Evolutionary conservation across 1,140 invertebrate species (phyloP).

Genomic region (Caenorhabditis tropicalis): DNA sequence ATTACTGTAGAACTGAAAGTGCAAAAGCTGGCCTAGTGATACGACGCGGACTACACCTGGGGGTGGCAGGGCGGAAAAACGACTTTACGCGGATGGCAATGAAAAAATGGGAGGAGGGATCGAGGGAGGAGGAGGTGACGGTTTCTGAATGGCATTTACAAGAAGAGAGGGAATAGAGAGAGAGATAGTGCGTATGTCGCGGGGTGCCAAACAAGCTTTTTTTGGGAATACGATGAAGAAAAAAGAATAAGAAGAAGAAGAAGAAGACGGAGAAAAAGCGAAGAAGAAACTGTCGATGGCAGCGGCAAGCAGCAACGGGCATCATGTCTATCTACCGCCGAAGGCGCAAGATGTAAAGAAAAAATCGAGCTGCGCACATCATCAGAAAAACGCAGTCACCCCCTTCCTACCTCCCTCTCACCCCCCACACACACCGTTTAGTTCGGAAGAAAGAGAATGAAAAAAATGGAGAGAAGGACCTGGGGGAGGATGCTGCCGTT

Average conservation of each 20-base stretch:
- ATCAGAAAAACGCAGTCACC: slow-evolving; percentile 40
- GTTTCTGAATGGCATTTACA: slow-evolving; percentile 45
- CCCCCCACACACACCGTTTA: slow-evolving; percentile 22
- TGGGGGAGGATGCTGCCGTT: slow-evolving; percentile 38
- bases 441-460: slow-evolving; percentile 42
- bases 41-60: slow-evolving; percentile 14
- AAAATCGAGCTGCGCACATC: slow-evolving; percentile 42
- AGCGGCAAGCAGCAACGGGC: slow-evolving; percentile 26
- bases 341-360: slow-evolving; percentile 37
- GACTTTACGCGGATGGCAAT: slow-evolving; percentile 44
- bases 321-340: slow-evolving; percentile 29
- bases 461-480: slow-evolving; percentile 12
- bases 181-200: slow-evolving; percentile 31
- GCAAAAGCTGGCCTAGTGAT: slow-evolving; percentile 25
- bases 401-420: no score
- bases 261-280: slow-evolving; percentile 1
- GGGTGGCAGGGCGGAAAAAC: slow-evolving; percentile 42
- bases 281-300: slow-evolving; percentile 36
- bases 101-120: slow-evolving; percentile 39
- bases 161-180: slow-evolving; percentile 7
- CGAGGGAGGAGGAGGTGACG: slow-evolving; percentile 35
- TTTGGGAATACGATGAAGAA: slow-evolving; percentile 37
- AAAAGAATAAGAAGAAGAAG: background rate
- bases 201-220: slow-evolving; percentile 42
- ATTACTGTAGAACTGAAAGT: slow-evolving; percentile 36